Base-by-base conservation (phyloP, 2,113 vertebrate species). In the Hippocampus zosterae region DNA sequence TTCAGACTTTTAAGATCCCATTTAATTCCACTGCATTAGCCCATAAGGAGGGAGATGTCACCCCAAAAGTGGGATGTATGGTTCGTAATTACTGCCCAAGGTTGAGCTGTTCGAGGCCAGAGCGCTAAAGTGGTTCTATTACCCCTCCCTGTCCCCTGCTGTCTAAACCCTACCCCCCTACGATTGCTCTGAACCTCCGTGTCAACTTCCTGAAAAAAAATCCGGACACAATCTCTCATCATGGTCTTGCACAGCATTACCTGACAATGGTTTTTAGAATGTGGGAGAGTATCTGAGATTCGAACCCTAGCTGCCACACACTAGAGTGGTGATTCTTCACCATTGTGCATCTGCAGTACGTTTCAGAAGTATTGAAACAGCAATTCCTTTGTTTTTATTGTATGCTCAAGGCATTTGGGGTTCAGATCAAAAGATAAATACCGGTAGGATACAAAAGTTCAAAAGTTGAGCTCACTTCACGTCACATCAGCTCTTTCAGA, bases 1-100 rank as follows among this genome's bases (percentile, higher is more conserved):
- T 77, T 78, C 53, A 73, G 75, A 79, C 79, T 79, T 85, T 83
- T 83, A 85, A 84, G 84, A 87, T 84, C 86, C 85, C 72, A 76
- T 88, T 88, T 91, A 89, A 91, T 90, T 92, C 83, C 69, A 83
- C 68, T 87, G 85, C 87, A 90, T 88, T 89, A 88, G 86, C 81
- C 78, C 83, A 75, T 75, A 87, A 87, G 88, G 88, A 90, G 84
- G 86, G 81, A 76, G 78, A 86, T 90, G 92, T 93, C 91, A 91
- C 75, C 84, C 86, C 85, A 88, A 92, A 93, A 93, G 91, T 92
- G 87, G 90, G 88, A 93, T 92, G 91, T 92, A 93, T 92, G 89
- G 91, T 89, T 89, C 78, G 90, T 91, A 91, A 92, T 92, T 93
- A 93, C 87, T 74, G 87, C 81, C 83, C 83, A 88, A 85, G 90